phyloP scores from a whole-genome alignment of 2,797 vertebrate genomes.

The Gymnothorax reevesii region DNA sequence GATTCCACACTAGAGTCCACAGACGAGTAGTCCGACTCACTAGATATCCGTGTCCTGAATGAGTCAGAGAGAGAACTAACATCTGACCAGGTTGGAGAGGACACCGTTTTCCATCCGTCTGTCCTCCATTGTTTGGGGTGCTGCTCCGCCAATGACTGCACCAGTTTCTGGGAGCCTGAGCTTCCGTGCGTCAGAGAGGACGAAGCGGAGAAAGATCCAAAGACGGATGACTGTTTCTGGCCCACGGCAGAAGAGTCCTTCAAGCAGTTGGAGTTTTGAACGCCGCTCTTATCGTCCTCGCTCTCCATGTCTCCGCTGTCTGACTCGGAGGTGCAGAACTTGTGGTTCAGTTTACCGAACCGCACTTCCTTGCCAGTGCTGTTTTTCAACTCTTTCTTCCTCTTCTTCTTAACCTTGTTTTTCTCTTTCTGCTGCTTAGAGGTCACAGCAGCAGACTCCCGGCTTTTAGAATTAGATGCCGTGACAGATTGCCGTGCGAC shows the following conservation, averaged over 20 bases:
- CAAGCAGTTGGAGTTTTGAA: slow-evolving; percentile 83
- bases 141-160: slow-evolving; percentile 84
- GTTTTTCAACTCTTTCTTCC: slow-evolving; percentile 95
- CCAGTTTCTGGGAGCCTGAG: slow-evolving; percentile 88
- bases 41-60: slow-evolving; percentile 89
- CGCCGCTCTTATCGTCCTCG: slow-evolving; percentile 90
- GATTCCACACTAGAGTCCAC: slow-evolving; percentile 95
- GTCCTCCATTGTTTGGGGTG: slow-evolving; percentile 97
- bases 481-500: slow-evolving; percentile 84
- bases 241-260: slow-evolving; percentile 88
- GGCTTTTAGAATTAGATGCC: slow-evolving; percentile 81
- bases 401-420: slow-evolving; percentile 95
- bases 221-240: slow-evolving; percentile 90
- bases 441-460: slow-evolving; percentile 79
- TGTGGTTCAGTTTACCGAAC: slow-evolving; percentile 91
- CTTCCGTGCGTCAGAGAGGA: slow-evolving; percentile 90
- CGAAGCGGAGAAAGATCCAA: slow-evolving; percentile 84
- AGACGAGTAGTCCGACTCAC: slow-evolving; percentile 94
- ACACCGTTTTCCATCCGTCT: slow-evolving; percentile 96
- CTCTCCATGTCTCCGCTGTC: slow-evolving; percentile 94
- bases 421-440: slow-evolving; percentile 94
- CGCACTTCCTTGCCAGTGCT: slow-evolving; percentile 86
- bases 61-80: slow-evolving; percentile 97
- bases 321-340: slow-evolving; percentile 95
- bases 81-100: slow-evolving; percentile 95